phyloP scores from a whole-genome alignment of 2,113 vertebrate species.

The Phrynosoma platyrhinos region DNA sequence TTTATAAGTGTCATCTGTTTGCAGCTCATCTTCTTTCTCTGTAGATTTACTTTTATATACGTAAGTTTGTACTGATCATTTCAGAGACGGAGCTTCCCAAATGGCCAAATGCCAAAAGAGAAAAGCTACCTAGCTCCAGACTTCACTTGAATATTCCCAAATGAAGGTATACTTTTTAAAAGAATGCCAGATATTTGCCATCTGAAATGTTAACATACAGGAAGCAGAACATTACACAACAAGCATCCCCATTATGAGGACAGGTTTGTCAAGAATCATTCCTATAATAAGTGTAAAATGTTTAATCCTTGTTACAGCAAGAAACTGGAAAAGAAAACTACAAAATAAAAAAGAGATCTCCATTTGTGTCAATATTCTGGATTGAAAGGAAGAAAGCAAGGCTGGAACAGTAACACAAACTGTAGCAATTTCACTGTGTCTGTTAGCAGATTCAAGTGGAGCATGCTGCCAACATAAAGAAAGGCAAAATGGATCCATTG shows the following conservation, averaged over 20 bases:
- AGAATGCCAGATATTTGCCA: background rate
- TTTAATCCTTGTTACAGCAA: background rate
- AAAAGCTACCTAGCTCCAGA: background rate
- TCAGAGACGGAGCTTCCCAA: constrained; percentile 33
- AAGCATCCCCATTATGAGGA: background rate
- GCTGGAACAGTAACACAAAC: background rate
- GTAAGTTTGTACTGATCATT: constrained; percentile 14
- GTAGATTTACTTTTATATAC: constrained; percentile 29
- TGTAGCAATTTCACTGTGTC: background rate
- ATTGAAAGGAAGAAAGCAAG: background rate
- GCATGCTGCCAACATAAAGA: background rate
- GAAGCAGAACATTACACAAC: background rate
- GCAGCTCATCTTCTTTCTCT: constrained; percentile 4
- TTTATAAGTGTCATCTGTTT: background rate
- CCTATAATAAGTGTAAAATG: background rate
- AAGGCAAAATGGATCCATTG: background rate
- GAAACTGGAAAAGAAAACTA: background rate
- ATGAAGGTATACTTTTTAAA: constrained; percentile 2
- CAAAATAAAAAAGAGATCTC: background rate
- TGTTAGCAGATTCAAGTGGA: background rate
- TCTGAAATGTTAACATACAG: background rate
- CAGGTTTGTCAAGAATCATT: constrained; percentile 12
- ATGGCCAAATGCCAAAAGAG: background rate
- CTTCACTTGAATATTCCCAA: background rate
- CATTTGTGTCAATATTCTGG: background rate